These are phyloP conservation scores for Corynorhinus townsendii DNA, from an alignment of 2,113 vertebrate genomes.

Conservation along the genomic window DNA sequence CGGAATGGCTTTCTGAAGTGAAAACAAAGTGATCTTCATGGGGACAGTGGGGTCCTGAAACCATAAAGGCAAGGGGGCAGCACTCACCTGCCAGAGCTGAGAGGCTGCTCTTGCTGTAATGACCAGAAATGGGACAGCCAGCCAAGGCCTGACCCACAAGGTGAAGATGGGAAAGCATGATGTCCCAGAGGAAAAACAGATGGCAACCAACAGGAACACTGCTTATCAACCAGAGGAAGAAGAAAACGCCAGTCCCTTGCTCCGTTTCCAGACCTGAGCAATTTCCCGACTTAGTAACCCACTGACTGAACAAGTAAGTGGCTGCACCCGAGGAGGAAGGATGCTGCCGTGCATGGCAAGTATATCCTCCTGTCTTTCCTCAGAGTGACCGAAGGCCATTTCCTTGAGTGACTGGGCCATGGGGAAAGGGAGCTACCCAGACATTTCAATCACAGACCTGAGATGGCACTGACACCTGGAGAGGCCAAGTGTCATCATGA, in stretches of 20 bases:
- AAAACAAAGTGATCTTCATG: not conserved
- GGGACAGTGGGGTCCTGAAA: not conserved
- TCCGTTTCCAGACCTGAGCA: not conserved
- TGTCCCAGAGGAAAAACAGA: not conserved
- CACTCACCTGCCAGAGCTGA: not conserved
- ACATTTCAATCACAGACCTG: not conserved
- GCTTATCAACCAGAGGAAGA: not conserved
- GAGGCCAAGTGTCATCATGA: not conserved
- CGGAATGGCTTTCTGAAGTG: not conserved
- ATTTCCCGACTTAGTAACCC: not conserved
- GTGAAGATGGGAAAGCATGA: not conserved
- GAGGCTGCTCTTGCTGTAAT: not conserved
- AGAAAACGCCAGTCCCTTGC: not conserved
- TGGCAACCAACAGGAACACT: not conserved
- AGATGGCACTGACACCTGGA: not conserved
- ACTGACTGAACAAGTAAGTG: not conserved
- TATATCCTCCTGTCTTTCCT: not conserved
- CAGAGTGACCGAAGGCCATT: not conserved
- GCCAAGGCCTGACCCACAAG: not conserved
- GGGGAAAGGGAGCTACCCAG: not conserved
- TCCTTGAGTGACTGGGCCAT: not conserved
- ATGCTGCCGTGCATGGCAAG: not conserved
- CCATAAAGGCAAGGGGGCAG: not conserved
- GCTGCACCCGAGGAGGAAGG: not conserved
- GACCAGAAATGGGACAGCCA: not conserved